Conservation (phyloP, 1,140 invertebrate genomes). For the Listronotus oregonensis region DNA sequence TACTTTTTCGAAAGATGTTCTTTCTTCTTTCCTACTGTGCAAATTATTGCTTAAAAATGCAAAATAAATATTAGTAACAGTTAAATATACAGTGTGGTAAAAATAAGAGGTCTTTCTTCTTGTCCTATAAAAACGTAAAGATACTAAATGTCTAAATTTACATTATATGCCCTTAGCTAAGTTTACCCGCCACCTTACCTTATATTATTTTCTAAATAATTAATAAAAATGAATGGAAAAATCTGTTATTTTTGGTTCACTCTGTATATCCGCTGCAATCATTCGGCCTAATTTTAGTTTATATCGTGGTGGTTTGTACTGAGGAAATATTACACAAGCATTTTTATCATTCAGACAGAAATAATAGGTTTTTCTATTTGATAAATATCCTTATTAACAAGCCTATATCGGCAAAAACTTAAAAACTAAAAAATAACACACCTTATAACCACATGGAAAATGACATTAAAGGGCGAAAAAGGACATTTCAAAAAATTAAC, state of each 20-base stretch:
- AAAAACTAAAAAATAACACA: conserved; percentile 54
- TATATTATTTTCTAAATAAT: conserved; percentile 13
- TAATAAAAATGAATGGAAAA: conserved; percentile 19
- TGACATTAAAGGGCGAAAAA: conserved; percentile 22
- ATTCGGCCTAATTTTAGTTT: conserved; percentile 31
- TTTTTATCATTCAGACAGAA: conserved; percentile 51
- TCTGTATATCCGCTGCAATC: conserved; percentile 30
- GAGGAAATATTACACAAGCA: conserved; percentile 51
- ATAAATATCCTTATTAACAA: conserved; percentile 52
- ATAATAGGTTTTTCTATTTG: conserved; percentile 31
- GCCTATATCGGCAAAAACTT: conserved; percentile 49
- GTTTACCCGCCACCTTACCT: conserved; percentile 29
- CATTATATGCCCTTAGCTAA: conserved; percentile 18
- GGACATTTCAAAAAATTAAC: conserved; percentile 6
- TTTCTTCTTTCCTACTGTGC: conserved; percentile 21
- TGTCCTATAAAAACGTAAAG: conserved; percentile 4
- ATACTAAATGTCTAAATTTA: conserved; percentile 12
- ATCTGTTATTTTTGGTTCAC: conserved; percentile 32
- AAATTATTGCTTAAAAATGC: conserved; percentile 15
- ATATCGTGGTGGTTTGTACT: conserved; percentile 55
- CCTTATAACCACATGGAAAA: conserved; percentile 50
- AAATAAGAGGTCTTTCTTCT: conserved; percentile 20
- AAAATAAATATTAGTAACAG: conserved; percentile 18
- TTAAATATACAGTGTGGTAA: conserved; percentile 26
- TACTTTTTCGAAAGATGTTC: conserved; percentile 6